phyloP scores from a whole-genome alignment of 2,888 invertebrate genomes.

The Anoplius nigerrimus region DNA sequence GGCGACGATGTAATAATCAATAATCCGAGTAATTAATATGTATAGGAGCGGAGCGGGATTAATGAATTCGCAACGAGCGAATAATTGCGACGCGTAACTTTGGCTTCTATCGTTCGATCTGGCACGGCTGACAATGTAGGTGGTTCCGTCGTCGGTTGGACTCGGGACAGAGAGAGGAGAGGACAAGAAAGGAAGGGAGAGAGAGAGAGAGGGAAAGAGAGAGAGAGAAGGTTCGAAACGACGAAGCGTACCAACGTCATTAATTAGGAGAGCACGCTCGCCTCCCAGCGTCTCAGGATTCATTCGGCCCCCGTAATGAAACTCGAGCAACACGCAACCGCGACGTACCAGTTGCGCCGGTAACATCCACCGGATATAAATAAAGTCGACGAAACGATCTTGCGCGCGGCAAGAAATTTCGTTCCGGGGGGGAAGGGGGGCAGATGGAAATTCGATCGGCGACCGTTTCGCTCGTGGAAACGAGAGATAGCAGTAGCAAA shows the following conservation, averaged over 20 bases:
- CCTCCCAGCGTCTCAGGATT: constrained; percentile 53
- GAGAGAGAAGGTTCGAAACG: constrained; percentile 35
- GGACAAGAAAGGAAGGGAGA: too few species aligned
- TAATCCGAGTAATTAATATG: too few species aligned
- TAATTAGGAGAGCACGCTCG: constrained; percentile 59
- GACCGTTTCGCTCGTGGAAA: too few species aligned
- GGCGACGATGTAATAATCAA: too few species aligned
- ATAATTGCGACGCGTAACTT: constrained; percentile 30
- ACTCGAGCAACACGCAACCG: constrained; percentile 61
- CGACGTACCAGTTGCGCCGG: constrained; percentile 8
- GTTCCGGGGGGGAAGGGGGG: too few species aligned
- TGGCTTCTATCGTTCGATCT: constrained; percentile 30
- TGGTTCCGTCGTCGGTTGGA: constrained; percentile 11
- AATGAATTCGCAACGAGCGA: constrained; percentile 5
- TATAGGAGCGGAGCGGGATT: too few species aligned
- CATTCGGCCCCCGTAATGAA: constrained; percentile 63
- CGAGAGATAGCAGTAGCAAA: too few species aligned
- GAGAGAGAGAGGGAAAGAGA: too few species aligned
- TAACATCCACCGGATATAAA: constrained; percentile 14
- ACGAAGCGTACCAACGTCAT: constrained; percentile 53
- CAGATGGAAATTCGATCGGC: too few species aligned
- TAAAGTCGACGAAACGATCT: neutral
- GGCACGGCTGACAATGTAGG: constrained; percentile 27
- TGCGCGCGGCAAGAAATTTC: too few species aligned
- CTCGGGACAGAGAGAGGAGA: too few species aligned